These are phyloP conservation scores for Hippocampus comes DNA, from an alignment of 2,113 vertebrate species.

Conservation along the genomic window DNA sequence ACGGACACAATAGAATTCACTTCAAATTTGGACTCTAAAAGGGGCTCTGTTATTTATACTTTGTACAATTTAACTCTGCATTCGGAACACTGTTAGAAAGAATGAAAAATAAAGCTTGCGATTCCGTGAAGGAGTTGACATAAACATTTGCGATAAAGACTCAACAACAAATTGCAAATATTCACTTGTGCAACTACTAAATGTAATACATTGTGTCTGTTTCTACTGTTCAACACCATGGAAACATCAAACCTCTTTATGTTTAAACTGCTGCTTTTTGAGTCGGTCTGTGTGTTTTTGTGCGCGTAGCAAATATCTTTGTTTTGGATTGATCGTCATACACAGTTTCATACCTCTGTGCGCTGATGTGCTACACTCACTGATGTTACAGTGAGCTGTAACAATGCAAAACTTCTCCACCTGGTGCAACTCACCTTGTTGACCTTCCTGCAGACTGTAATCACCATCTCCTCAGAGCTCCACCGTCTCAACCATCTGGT, in stretches of 20 bases:
- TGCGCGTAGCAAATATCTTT: neutral
- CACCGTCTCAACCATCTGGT: conserved; percentile 50
- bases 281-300: neutral
- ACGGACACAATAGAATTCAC: no score
- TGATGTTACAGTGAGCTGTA: conserved; percentile 9
- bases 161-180: conserved; percentile 6
- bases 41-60: no score
- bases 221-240: no score
- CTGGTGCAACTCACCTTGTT: conserved; percentile 40
- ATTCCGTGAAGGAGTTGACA: no score
- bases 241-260: no score
- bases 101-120: no score
- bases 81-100: no score
- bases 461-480: conserved; percentile 40
- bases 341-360: neutral
- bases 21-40: no score
- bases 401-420: conserved; percentile 32
- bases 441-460: conserved; percentile 40
- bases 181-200: neutral
- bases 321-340: neutral
- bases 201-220: neutral
- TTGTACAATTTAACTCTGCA: no score
- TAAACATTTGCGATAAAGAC: neutral
- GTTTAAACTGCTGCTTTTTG: no score
- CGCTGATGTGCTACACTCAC: neutral